Conservation (phyloP, 92 coral and sea anemone genomes). For the Hydrozoanthus gracilis region DNA sequence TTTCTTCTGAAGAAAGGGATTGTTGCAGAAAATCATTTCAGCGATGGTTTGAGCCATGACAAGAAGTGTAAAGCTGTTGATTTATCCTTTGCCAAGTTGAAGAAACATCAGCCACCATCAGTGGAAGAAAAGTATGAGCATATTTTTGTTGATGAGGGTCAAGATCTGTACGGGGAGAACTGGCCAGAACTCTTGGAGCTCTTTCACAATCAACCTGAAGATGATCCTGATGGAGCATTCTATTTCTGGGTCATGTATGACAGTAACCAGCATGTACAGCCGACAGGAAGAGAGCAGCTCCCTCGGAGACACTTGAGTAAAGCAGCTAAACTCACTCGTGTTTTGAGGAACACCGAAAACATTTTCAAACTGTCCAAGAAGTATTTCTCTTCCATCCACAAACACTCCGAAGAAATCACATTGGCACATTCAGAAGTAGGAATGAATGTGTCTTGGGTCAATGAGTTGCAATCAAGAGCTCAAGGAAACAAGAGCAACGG, state of each 20-base stretch:
- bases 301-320: neutral
- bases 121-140: slow-evolving; percentile 47
- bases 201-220: slow-evolving; percentile 12
- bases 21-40: neutral
- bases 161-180: slow-evolving; percentile 46
- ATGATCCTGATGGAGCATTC: neutral
- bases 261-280: slow-evolving; percentile 53
- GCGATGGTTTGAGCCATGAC: neutral
- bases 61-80: neutral
- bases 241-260: slow-evolving; percentile 68
- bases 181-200: slow-evolving; percentile 54
- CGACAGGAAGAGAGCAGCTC: neutral
- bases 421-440: slow-evolving; percentile 55
- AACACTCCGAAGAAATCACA: neutral
- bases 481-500: neutral
- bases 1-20: neutral
- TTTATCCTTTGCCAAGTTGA: neutral
- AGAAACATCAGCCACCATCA: neutral
- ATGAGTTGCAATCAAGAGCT: neutral
- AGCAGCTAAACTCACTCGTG: slow-evolving; percentile 30
- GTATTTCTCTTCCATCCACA: slow-evolving; percentile 17
- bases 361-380: slow-evolving; percentile 48
- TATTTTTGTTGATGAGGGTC: slow-evolving; percentile 74
- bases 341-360: slow-evolving; percentile 58
- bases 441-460: slow-evolving; percentile 36